Evolutionary conservation across 2,888 invertebrate species (phyloP), one percentile per base, ranked within the genome.

Genomic region (Panopea generosa): DNA sequence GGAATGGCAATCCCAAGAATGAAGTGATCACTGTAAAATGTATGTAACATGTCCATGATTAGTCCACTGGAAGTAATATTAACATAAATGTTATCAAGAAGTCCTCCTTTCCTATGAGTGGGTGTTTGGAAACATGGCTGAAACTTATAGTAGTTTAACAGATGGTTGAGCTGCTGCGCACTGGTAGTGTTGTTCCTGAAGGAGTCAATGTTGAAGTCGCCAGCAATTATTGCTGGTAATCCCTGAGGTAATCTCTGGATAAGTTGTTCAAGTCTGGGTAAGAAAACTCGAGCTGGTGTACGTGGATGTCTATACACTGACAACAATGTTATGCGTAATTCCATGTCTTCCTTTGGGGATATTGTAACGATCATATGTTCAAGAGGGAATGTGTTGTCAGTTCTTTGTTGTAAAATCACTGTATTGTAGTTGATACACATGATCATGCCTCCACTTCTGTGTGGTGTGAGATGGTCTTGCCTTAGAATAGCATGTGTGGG

Each of bases 131-230:
- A 38, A 40, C 43, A 56, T 18, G 11, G 47, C 6, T 16, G 29
- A 11, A 49, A 47, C 14, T 18, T 3, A 27, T 60, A 68, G 52
- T 68, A 50, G 14, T 52, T 22, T 26, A 60, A 22, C 16, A 66
- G 49, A n/a, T 53, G 14, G 16, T 29, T 45, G 26, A 56, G 24
- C 4, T 26, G n/a, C 18, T 40, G n/a, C n/a, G n/a, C n/a, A 20
- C 3, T 14, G n/a, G 53, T 40, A 29, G 47, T 40, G 55, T 22
- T 47, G 22, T 53, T 40, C 6, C 18, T 55, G 40, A 14, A 53
- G 3, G 45, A 24, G 45, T 66, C 55, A 45, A 66, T 43, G 26
- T 67, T 67, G 24, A 67, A 67, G 27, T 67, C 57, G 1, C 49
- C 67, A 49, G 26, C 14, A 2, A 67, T 45, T n/a, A 67, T 18